These are phyloP conservation scores for Mus spicilegus DNA, from an alignment of 2,113 vertebrate genomes.

Conservation along the genomic window DNA sequence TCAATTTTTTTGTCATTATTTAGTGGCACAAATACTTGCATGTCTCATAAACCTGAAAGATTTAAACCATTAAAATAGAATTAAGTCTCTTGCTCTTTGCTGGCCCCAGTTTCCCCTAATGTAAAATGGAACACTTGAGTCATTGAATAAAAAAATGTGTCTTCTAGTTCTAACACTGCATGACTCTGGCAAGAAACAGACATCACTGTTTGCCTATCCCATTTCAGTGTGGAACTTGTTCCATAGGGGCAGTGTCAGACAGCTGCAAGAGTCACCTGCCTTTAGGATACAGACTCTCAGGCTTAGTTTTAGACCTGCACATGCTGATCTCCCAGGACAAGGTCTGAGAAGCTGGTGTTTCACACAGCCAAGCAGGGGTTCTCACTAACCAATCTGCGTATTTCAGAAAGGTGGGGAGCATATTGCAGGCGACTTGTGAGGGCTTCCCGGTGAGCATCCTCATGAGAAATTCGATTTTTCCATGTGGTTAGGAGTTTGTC, in stretches of 20 bases:
- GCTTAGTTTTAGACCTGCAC: background rate
- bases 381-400: no score
- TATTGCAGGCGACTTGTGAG: background rate
- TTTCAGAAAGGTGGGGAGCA: background rate
- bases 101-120: background rate
- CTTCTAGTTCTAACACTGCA: background rate
- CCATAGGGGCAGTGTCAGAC: background rate
- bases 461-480: background rate
- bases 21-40: background rate
- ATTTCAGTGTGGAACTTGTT: background rate
- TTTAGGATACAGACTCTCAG: background rate
- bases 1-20: background rate
- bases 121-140: background rate
- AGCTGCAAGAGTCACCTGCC: rapidly evolving
- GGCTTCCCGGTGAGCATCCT: background rate
- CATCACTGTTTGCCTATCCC: background rate
- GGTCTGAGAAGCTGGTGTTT: background rate
- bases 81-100: background rate
- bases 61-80: background rate
- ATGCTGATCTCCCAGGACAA: rapidly evolving
- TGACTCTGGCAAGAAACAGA: background rate
- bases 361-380: no score
- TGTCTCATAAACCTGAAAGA: background rate
- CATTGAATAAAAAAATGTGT: no score
- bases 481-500: background rate